Conservation (phyloP, 1,140 invertebrate species). For the Heliconius hermathena region DNA sequence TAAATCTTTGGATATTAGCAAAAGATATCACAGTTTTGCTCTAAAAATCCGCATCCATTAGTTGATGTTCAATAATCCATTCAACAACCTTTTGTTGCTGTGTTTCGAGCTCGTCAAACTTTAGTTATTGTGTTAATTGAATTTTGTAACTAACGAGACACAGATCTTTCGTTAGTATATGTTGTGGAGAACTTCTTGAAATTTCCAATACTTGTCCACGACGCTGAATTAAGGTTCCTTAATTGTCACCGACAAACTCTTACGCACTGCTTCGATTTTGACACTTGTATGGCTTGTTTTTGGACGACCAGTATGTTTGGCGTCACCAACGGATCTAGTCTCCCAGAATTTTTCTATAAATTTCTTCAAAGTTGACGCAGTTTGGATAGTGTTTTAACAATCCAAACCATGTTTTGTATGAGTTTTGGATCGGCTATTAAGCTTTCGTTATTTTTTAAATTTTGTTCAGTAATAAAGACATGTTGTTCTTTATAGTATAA, state of each 20-base stretch:
- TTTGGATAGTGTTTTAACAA: too few species aligned
- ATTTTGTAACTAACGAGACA: constrained; percentile 4
- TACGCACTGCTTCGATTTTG: constrained; percentile 1
- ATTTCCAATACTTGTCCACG: constrained; percentile 2
- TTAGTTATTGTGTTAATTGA: neutral
- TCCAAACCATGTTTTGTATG: too few species aligned
- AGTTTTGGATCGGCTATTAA: too few species aligned
- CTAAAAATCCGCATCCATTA: constrained; percentile 16
- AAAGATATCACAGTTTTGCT: constrained; percentile 21
- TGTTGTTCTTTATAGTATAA: too few species aligned
- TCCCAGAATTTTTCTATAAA: too few species aligned
- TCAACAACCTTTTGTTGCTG: constrained; percentile 19
- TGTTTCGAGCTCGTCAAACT: too few species aligned
- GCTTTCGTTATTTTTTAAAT: too few species aligned
- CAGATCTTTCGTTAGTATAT: constrained; percentile 19
- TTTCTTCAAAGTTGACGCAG: too few species aligned
- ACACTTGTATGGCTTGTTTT: constrained; percentile 8
- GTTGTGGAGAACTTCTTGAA: constrained; percentile 13
- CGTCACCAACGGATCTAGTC: too few species aligned
- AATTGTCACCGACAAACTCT: constrained; percentile 7
- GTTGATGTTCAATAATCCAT: constrained; percentile 25
- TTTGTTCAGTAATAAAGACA: too few species aligned
- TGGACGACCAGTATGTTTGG: too few species aligned
- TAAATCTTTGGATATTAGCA: constrained; percentile 20
- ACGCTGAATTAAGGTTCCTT: constrained; percentile 10